These are phyloP conservation scores for Resseliella maxima DNA, from an alignment of 2,888 invertebrate genomes.

Conservation along the genomic window DNA sequence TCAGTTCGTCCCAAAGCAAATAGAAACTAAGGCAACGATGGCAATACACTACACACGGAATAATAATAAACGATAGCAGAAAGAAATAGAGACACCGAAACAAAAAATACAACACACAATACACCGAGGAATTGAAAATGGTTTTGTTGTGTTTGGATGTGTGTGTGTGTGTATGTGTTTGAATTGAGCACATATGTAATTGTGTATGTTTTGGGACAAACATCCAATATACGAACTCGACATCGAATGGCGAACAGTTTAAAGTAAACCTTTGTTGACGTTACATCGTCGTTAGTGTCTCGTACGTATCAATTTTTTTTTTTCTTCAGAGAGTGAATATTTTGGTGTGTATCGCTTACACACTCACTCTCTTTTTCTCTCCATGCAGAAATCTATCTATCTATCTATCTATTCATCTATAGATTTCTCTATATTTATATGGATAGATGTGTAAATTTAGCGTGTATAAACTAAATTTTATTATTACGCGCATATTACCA, in stretches of 20 bases:
- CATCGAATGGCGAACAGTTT: constrained; percentile 48
- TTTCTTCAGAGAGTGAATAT: background rate
- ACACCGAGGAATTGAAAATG: background rate
- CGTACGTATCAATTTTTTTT: background rate
- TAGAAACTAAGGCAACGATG: constrained; percentile 22
- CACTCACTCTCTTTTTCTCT: no score
- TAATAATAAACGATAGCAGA: no score
- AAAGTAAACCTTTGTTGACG: constrained; percentile 51
- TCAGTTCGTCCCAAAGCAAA: background rate
- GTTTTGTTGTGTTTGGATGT: background rate
- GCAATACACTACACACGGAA: background rate
- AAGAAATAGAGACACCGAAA: background rate
- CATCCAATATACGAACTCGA: constrained; percentile 28
- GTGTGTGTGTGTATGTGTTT: background rate
- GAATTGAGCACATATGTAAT: background rate
- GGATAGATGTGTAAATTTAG: no score
- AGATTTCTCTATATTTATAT: background rate
- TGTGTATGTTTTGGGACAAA: constrained; percentile 27
- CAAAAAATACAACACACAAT: background rate
- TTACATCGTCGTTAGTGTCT: constrained; percentile 42
- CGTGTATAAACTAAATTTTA: no score
- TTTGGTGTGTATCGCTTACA: background rate
- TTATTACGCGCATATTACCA: constrained; percentile 51
- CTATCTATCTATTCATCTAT: background rate
- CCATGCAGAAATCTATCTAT: no score